phyloP scores from a whole-genome alignment of 2,888 invertebrate genomes.

The Andrena minutula region DNA sequence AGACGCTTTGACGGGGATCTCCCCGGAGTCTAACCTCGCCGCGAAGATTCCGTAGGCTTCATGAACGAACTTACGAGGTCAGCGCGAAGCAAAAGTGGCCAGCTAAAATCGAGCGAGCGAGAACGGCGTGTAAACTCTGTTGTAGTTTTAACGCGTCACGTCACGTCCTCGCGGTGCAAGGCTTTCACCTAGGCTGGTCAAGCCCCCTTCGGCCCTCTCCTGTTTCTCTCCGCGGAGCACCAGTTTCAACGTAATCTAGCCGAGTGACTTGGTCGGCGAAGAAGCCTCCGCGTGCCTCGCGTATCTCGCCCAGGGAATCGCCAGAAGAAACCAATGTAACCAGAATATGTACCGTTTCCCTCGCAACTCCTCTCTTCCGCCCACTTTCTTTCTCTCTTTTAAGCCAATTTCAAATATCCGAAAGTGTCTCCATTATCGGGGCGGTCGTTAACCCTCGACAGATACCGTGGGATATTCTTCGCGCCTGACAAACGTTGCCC shows the following conservation, averaged over 20 bases:
- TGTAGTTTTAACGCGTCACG: conserved; percentile 66
- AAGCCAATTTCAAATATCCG: background rate
- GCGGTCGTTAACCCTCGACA: background rate
- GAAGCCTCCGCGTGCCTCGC: conserved; percentile 64
- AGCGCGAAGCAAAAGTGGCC: conserved; percentile 43
- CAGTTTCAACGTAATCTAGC: conserved; percentile 74
- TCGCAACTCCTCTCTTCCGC: background rate
- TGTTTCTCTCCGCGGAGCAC: conserved; percentile 63
- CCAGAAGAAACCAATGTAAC: conserved; percentile 23
- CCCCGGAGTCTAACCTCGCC: background rate
- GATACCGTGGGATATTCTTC: background rate
- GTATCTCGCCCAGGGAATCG: conserved; percentile 48
- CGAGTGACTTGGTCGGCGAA: conserved; percentile 64
- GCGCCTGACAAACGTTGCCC: too few species aligned
- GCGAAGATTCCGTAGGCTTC: background rate
- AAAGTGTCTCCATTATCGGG: background rate
- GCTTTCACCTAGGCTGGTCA: conserved; percentile 73
- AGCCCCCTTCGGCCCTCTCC: conserved; percentile 56
- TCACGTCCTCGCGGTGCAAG: conserved; percentile 72
- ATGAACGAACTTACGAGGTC: conserved; percentile 27
- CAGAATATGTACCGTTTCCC: conserved; percentile 16
- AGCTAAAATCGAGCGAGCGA: conserved; percentile 46
- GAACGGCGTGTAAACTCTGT: conserved; percentile 55
- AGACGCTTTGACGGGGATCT: background rate
- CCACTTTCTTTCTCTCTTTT: background rate